A percentile compares a stretch with the other conserved stretches of the same genome.
Evolutionary conservation across 2,888 invertebrate genomes (phyloP).

Genomic region (Chrysolina haemoptera): DNA sequence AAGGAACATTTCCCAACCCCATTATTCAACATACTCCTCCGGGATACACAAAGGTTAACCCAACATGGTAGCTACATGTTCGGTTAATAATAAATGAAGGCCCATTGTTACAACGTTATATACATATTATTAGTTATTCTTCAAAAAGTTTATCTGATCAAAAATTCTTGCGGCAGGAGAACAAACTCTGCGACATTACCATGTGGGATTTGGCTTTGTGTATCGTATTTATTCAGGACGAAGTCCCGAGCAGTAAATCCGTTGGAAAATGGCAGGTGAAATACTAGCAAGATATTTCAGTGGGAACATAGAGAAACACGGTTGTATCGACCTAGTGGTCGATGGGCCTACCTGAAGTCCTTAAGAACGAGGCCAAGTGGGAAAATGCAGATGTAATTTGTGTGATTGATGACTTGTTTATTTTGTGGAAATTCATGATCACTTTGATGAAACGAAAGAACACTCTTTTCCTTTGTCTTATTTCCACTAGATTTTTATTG

Average conservation of each 20-base stretch:
- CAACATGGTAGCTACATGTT: slow-evolving; percentile 16
- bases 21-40: slow-evolving; percentile 20
- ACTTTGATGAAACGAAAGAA: no score
- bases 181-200: slow-evolving; percentile 20
- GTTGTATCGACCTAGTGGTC: no score
- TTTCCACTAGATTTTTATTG: no score
- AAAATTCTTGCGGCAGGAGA: slow-evolving; percentile 24
- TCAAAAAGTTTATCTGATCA: slow-evolving; percentile 11
- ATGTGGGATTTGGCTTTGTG: slow-evolving; percentile 17
- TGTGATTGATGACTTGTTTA: no score
- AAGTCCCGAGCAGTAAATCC: neutral
- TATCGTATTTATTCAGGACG: slow-evolving; percentile 14
- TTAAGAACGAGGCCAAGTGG: no score
- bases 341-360: no score
- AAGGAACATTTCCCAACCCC: slow-evolving; percentile 23
- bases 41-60: slow-evolving; percentile 26
- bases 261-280: neutral
- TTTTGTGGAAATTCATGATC: no score
- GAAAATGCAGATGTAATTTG: no score
- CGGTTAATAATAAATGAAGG: slow-evolving; percentile 26
- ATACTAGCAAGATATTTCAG: neutral
- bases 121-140: slow-evolving; percentile 26
- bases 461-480: no score
- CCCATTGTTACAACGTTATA: slow-evolving; percentile 19
- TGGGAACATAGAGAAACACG: neutral